Conservation (phyloP, 2,888 invertebrate genomes). For the Pterostichus madidus region DNA sequence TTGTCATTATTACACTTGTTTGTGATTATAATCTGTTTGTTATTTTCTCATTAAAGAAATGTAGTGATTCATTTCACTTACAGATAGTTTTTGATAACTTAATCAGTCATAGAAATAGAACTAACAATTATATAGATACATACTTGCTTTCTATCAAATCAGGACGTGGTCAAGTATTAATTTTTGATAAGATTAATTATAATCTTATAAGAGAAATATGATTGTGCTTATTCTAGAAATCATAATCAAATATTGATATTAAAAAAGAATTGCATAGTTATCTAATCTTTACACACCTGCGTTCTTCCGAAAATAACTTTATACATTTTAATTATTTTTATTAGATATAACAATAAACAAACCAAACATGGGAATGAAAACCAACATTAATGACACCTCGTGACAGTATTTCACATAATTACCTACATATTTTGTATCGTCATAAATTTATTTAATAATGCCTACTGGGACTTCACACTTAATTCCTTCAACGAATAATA, state of each 20-base stretch:
- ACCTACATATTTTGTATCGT: conserved; percentile 3
- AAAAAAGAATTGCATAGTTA: too few relatives aligned
- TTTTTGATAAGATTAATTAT: too few relatives aligned
- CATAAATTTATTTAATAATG: conserved; percentile 27
- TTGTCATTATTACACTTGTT: neutral
- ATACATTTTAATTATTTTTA: neutral
- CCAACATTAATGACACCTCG: conserved; percentile 6
- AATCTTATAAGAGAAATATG: too few relatives aligned
- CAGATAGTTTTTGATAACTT: neutral
- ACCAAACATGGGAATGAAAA: neutral
- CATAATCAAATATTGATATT: too few relatives aligned
- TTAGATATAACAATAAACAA: neutral
- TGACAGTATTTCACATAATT: conserved; percentile 22
- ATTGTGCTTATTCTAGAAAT: too few relatives aligned
- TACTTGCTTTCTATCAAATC: neutral
- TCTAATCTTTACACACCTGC: too few relatives aligned
- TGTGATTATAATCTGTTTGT: neutral
- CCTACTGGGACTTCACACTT: conserved; percentile 22
- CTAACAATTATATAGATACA: too few relatives aligned
- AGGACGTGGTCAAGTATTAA: neutral
- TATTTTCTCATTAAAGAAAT: neutral
- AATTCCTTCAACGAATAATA: conserved; percentile 2
- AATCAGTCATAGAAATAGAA: neutral
- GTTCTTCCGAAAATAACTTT: too few relatives aligned
- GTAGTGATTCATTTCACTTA: neutral